These are phyloP conservation scores for Anolis apletophallus DNA, from an alignment of 2,797 vertebrate genomes.

Conservation along the genomic window DNA sequence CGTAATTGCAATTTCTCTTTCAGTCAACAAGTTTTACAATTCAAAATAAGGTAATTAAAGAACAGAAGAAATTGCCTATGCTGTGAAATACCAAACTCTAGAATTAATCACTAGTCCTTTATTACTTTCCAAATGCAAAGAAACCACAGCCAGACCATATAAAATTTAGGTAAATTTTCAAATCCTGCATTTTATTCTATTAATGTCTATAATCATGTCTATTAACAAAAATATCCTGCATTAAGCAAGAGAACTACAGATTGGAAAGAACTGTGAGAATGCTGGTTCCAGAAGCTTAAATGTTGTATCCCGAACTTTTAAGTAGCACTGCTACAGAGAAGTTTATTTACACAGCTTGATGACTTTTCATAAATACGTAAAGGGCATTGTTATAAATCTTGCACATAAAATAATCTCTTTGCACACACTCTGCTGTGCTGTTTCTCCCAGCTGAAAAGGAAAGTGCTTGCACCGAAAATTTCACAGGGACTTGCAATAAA, in stretches of 20 bases:
- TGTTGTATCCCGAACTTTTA: neutral
- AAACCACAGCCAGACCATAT: neutral
- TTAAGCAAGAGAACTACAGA: constrained; percentile 45
- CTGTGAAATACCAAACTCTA: neutral
- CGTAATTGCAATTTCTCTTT: neutral
- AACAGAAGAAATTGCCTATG: neutral
- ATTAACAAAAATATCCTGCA: constrained; percentile 29
- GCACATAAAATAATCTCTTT: constrained; percentile 38
- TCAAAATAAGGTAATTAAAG: neutral
- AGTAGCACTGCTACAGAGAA: constrained; percentile 9
- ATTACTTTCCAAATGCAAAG: neutral
- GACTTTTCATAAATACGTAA: constrained; percentile 49
- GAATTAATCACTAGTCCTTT: neutral
- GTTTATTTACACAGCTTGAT: constrained; percentile 57
- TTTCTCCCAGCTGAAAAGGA: constrained; percentile 9
- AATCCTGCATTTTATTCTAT: constrained; percentile 30
- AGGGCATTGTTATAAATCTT: constrained; percentile 60
- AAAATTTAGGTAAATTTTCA: neutral
- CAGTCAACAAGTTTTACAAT: neutral
- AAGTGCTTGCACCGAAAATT: constrained; percentile 11
- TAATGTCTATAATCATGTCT: constrained; percentile 2
- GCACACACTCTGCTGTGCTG: neutral
- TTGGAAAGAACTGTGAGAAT: constrained; percentile 43
- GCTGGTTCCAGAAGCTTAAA: constrained; percentile 15
- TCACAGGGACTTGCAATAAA: constrained; percentile 40